Evolutionary conservation across 2,797 vertebrate species (phyloP), one percentile per base, ranked within the genome.

Genomic region (Phoxinus dragarum): DNA sequence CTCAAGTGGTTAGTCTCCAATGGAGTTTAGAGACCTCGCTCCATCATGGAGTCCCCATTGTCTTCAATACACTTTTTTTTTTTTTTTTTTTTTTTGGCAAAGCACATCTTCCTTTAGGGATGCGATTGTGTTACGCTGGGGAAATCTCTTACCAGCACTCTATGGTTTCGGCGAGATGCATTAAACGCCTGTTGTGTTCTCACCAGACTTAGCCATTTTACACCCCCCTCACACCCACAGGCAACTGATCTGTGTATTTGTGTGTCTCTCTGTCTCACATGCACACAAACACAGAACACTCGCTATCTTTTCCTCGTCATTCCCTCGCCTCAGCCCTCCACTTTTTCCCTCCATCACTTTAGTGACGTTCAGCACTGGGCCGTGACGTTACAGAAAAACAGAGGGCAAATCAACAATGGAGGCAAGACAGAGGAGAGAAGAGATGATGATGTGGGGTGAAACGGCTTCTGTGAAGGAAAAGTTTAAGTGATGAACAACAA

Each of bases 321-420:
- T 74, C 86, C 91, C 91, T 93, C 87, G 91, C 90, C 89, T 87
- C 81, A 67, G 86, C 90, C 90, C 89, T 93, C 92, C 90, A 90
- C 92, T 94, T 95, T 92, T 93, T 91, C 92, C 92, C 93, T 95
- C 92, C 94, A 95, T 96, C 94, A 95, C 93, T 91, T 93, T 91
- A 82, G 93, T 94, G 94, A 94, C 94, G 93, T 88, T 92, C 93
- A 92, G 93, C 94, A 93, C 93, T 94, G 94, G 93, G 94, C 93
- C 91, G 91, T 94, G 93, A 95, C 93, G 94, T 94, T 94, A 94
- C 91, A 94, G 91, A 92, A 94, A 94, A 93, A 91, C 90, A 89
- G 90, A 82, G 85, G 86, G 80, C 49, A 69, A 73, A 54, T 54
- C 52, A 14, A 79, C 44, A 61, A 61, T 0, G 7, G n/a, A 61